Base-by-base conservation (phyloP, 1,140 invertebrate species). In the Aphelenchoides fujianensis region DNA sequence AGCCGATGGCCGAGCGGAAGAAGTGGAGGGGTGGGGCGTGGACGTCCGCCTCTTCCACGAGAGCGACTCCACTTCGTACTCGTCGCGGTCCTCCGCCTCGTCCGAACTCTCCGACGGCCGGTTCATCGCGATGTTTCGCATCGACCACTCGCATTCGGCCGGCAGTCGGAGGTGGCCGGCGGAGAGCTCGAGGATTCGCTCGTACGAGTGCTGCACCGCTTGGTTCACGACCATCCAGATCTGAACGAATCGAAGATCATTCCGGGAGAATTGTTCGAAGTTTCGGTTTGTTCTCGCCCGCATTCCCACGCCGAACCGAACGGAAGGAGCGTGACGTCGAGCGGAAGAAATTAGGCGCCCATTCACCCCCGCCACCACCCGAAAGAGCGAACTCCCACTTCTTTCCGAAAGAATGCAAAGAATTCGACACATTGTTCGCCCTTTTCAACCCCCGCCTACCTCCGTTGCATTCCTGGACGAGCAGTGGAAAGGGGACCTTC, bases 111-210 rank as follows among this genome's bases (percentile, higher is more conserved):
- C 41, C 12, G 41, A 48, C 7, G 5, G 55, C 34, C 19, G 5
- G 34, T 59, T 32, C 7, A 66, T 23, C 3, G 16, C 63, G 31
- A 35, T 36, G 31, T 66, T 66, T 12, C 63, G 31, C 63, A 66
- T 66, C 16, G 63, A 16, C 63, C 63, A 66, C 31, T 66, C 63
- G 32, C 63, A 66, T 3, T 66, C 63, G n/a, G 16, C 16, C 31
- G 63, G 63, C 1, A 66, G 34, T 59, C 34, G 5, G 12, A 66
- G 2, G 12, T 35, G 31, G 16, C 28, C 27, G n/a, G 32, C 32
- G 2, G 63, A 32, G 1, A 66, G 31, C 36, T 66, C 0, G 12
- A 66, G 32, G 19, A 66, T 66, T 37, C 36, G 31, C 31, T 35
- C 32, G 63, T 66, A 66, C 12, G 63, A 66, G 37, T 3, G 31